phyloP scores from a whole-genome alignment of 2,888 invertebrate species.

The Lathronympha strigana region DNA sequence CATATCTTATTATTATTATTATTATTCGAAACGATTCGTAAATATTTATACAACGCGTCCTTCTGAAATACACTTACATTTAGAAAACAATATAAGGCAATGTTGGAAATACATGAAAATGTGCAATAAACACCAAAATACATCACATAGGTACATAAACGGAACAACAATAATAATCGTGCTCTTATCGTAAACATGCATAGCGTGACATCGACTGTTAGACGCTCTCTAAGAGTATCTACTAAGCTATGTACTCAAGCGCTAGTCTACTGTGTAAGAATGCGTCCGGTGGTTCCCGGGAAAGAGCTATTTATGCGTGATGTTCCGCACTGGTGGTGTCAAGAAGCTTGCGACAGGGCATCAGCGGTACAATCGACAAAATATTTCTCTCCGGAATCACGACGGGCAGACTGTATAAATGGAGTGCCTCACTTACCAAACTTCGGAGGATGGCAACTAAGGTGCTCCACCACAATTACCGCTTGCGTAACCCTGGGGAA shows the following conservation, averaged over 20 bases:
- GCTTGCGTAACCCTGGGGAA: slow-evolving; percentile 85
- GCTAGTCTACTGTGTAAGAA: slow-evolving; percentile 77
- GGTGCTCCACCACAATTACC: slow-evolving; percentile 84
- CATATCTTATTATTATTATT: neutral
- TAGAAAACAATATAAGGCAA: slow-evolving; percentile 27
- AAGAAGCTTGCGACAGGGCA: slow-evolving; percentile 73
- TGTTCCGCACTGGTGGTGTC: slow-evolving; percentile 80
- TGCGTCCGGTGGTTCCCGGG: slow-evolving; percentile 82
- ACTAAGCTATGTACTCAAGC: slow-evolving; percentile 75
- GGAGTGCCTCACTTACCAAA: slow-evolving; percentile 85
- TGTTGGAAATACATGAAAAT: slow-evolving; percentile 58
- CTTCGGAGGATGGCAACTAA: slow-evolving; percentile 84
- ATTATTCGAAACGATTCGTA: neutral
- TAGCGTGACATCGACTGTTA: slow-evolving; percentile 79
- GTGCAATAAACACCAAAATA: slow-evolving; percentile 74
- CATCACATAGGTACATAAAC: slow-evolving; percentile 62
- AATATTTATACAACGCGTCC: slow-evolving; percentile 7
- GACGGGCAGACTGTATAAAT: slow-evolving; percentile 82
- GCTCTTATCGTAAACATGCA: slow-evolving; percentile 82
- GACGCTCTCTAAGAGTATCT: slow-evolving; percentile 63
- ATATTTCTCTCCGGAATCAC: slow-evolving; percentile 85
- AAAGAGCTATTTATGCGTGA: slow-evolving; percentile 83
- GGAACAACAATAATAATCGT: slow-evolving; percentile 69
- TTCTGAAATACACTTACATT: slow-evolving; percentile 40
- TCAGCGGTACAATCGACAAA: slow-evolving; percentile 83